These are phyloP conservation scores for Heteronetta atricapilla DNA, from an alignment of 2,113 vertebrate genomes.

Conservation along the genomic window DNA sequence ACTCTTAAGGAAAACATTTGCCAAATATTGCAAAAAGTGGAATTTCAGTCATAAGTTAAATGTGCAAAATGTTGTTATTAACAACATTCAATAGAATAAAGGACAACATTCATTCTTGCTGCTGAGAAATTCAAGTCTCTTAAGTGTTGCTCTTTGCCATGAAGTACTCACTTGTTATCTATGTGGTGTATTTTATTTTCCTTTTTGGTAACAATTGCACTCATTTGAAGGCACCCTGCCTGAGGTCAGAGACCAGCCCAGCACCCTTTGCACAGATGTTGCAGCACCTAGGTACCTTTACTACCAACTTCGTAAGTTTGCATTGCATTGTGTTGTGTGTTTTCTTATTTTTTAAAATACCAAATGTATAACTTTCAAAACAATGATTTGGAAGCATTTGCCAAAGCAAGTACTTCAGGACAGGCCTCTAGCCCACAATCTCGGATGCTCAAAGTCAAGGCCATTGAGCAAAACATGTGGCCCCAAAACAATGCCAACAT, in stretches of 20 bases:
- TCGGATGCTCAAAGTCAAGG: not conserved
- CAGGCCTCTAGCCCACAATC: not conserved
- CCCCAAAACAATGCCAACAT: not conserved
- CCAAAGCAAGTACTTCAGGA: not conserved
- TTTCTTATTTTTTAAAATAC: not conserved
- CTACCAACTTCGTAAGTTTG: not conserved
- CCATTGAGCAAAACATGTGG: not conserved
- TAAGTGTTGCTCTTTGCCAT: conserved; percentile 44
- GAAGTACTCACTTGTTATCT: conserved; percentile 17
- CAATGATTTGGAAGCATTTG: rapidly evolving
- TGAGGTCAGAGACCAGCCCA: not conserved
- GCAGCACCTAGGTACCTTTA: not conserved
- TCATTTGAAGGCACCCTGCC: not conserved
- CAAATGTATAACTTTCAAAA: not conserved
- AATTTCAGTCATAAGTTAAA: conserved; percentile 45
- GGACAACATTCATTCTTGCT: conserved; percentile 42
- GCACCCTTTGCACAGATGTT: not conserved
- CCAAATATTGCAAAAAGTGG: conserved; percentile 38
- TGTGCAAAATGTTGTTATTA: conserved; percentile 15
- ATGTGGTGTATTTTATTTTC: not conserved
- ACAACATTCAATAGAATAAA: conserved; percentile 52
- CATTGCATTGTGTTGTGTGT: not conserved
- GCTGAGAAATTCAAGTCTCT: conserved; percentile 59
- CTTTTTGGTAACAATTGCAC: conserved; percentile 2
- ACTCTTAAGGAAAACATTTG: conserved; percentile 38